Conservation (phyloP, 2,888 invertebrate genomes). For the Tillus elongatus region DNA sequence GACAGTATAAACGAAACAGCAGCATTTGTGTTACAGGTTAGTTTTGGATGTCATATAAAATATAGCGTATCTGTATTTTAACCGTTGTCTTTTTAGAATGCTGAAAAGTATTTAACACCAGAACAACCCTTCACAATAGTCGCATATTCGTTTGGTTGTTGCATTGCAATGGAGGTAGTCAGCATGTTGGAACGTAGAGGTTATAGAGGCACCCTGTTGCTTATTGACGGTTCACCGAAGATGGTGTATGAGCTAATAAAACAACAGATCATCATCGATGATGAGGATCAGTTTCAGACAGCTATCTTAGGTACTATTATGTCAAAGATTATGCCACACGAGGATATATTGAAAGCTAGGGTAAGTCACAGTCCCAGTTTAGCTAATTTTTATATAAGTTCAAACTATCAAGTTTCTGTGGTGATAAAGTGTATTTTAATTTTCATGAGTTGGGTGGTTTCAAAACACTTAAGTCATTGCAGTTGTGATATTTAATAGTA, state of each 20-base stretch:
- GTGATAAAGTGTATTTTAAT: too few relatives aligned
- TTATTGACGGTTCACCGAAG: slow-evolving; percentile 76
- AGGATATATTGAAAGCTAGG: slow-evolving; percentile 39
- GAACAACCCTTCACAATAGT: slow-evolving; percentile 63
- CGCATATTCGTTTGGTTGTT: slow-evolving; percentile 85
- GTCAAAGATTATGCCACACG: slow-evolving; percentile 41
- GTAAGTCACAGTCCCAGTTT: too few relatives aligned
- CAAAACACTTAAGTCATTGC: too few relatives aligned
- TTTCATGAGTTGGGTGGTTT: too few relatives aligned
- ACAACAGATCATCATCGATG: slow-evolving; percentile 41
- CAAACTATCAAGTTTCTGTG: too few relatives aligned
- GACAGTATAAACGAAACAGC: slow-evolving; percentile 47
- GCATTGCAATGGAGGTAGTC: slow-evolving; percentile 69
- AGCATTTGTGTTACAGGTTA: too few relatives aligned
- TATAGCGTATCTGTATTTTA: too few relatives aligned
- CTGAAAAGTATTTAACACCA: too few relatives aligned
- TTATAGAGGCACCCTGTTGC: slow-evolving; percentile 53
- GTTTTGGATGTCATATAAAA: too few relatives aligned
- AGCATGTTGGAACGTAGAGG: slow-evolving; percentile 60
- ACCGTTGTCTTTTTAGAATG: too few relatives aligned
- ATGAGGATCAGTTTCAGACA: slow-evolving; percentile 47
- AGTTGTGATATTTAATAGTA: too few relatives aligned
- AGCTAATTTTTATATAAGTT: too few relatives aligned
- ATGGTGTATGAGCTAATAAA: slow-evolving; percentile 48
- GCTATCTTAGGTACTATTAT: slow-evolving; percentile 47